A percentile compares a stretch with the other conserved stretches of the same genome.
These are phyloP conservation scores for Acrossocheilus fasciatus DNA, from an alignment of 2,797 vertebrate genomes.

Conservation along the genomic window DNA sequence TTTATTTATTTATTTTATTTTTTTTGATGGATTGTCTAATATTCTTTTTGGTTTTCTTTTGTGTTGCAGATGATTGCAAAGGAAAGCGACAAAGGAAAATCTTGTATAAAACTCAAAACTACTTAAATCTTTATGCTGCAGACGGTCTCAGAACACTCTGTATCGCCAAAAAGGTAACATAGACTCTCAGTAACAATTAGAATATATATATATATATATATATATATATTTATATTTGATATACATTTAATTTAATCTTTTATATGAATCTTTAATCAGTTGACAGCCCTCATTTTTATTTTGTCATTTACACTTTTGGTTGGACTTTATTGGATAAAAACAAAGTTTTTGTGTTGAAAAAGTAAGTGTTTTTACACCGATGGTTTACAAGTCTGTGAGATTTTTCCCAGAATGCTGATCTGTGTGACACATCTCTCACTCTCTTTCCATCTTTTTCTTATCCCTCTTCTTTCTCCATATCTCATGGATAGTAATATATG, in stretches of 20 bases:
- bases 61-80: slow-evolving; percentile 81
- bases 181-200: not conserved
- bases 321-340: not conserved
- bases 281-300: not conserved
- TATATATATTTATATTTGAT: not conserved
- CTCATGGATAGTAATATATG: slow-evolving; percentile 67
- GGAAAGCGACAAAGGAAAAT: slow-evolving; percentile 92
- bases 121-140: slow-evolving; percentile 92
- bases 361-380: slow-evolving; percentile 60
- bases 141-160: slow-evolving; percentile 95
- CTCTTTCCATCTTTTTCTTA: not conserved
- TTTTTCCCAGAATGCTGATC: slow-evolving; percentile 65
- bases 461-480: not conserved
- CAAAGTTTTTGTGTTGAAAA: slow-evolving; percentile 22
- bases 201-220: not conserved
- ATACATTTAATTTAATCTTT: not conserved
- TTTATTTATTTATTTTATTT: too few species aligned
- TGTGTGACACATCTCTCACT: slow-evolving; percentile 65
- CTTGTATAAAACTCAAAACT: slow-evolving; percentile 91
- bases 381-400: slow-evolving; percentile 59
- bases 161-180: slow-evolving; percentile 94
- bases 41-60: not conserved
- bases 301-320: not conserved
- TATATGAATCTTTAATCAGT: not conserved
- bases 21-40: not conserved